Conservation (phyloP, 2,113 vertebrate genomes). For the Eolophus roseicapilla region DNA sequence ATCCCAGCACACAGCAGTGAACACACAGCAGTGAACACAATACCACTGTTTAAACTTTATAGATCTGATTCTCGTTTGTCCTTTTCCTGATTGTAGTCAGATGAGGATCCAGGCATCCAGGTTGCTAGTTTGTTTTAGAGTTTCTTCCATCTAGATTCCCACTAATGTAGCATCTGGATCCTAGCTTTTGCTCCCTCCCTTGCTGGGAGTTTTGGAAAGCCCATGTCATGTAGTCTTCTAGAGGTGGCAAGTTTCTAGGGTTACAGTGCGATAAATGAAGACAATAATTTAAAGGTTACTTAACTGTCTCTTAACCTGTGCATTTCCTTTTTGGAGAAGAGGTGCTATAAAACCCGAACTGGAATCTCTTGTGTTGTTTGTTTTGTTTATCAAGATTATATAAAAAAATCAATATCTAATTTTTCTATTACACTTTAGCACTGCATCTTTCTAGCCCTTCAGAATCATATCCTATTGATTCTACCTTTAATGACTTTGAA, state of each 20-base stretch:
- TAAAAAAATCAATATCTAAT: slow-evolving; percentile 61
- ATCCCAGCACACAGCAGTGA: not conserved
- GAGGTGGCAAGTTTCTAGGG: slow-evolving; percentile 41
- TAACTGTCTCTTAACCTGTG: slow-evolving; percentile 62
- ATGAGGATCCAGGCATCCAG: not conserved
- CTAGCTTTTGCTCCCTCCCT: slow-evolving; percentile 34
- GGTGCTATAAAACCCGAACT: slow-evolving; percentile 45
- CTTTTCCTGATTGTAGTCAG: not conserved
- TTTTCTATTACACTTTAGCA: slow-evolving; percentile 71
- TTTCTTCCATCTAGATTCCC: slow-evolving; percentile 57
- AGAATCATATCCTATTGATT: slow-evolving; percentile 73
- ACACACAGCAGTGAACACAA: not conserved
- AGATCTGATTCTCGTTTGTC: not conserved
- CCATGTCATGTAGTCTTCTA: slow-evolving; percentile 21
- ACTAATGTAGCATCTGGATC: slow-evolving; percentile 26
- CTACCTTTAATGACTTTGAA: slow-evolving; percentile 71
- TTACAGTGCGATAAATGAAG: slow-evolving; percentile 56
- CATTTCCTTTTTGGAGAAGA: slow-evolving; percentile 34
- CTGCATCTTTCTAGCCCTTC: slow-evolving; percentile 61
- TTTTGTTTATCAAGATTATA: slow-evolving; percentile 58
- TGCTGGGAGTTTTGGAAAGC: slow-evolving; percentile 30
- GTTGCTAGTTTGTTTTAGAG: slow-evolving; percentile 36
- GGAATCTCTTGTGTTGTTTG: slow-evolving; percentile 58
- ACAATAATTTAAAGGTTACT: slow-evolving; percentile 67
- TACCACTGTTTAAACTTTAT: not conserved